Evolutionary conservation across 2,888 invertebrate genomes (phyloP).

Genomic region (Cactoblastis cactorum): DNA sequence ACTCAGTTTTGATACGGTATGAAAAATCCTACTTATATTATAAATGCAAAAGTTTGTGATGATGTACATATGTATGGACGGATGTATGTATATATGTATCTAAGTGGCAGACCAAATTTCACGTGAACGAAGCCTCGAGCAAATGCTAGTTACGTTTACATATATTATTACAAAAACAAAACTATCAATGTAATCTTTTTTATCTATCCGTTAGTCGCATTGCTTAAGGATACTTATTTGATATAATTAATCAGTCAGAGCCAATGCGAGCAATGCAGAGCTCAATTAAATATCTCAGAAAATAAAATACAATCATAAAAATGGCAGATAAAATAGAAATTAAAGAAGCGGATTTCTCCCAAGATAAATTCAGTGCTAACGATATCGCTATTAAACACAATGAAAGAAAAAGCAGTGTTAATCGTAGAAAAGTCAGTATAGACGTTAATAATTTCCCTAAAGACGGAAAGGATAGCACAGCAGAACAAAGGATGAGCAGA

Average conservation of each 20-base stretch:
- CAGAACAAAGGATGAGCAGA: neutral
- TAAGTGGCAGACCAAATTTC: no score
- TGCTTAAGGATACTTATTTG: neutral
- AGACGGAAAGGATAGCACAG: neutral
- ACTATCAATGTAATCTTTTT: neutral
- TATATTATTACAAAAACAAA: no score
- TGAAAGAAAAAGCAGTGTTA: neutral
- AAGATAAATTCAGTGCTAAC: neutral
- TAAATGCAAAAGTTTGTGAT: no score
- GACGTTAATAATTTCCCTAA: no score
- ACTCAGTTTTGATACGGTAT: no score
- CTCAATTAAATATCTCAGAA: neutral
- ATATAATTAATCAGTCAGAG: neutral
- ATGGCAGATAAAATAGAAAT: neutral
- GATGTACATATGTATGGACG: no score
- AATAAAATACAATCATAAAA: neutral
- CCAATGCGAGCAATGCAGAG: neutral
- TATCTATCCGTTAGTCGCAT: neutral
- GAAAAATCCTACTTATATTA: no score
- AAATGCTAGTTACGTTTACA: no score
- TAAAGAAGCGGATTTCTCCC: neutral
- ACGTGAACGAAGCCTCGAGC: no score
- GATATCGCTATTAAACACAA: neutral
- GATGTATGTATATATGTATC: no score
- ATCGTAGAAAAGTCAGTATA: conserved; percentile 2